Percentiles rank a stretch among this genome's conserved stretches.
These are phyloP conservation scores for Sus cebifrons DNA, from an alignment of 2,797 vertebrate genomes.

Conservation along the genomic window DNA sequence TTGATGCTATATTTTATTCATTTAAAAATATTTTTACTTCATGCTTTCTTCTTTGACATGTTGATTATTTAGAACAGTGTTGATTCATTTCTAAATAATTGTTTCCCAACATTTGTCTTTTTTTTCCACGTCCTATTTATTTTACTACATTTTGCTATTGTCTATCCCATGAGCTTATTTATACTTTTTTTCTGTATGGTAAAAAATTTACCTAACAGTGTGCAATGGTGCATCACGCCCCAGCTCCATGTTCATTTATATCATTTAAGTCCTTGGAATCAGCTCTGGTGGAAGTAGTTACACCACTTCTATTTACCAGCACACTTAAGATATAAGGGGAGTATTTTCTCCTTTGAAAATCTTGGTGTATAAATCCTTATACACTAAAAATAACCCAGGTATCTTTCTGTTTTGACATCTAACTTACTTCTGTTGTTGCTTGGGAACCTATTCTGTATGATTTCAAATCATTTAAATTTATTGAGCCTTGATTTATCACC, in stretches of 20 bases:
- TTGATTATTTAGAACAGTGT: neutral
- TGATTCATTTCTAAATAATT: constrained; percentile 45
- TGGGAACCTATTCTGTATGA: constrained; percentile 12
- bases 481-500: constrained; percentile 43
- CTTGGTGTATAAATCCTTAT: neutral
- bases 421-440: constrained; percentile 13
- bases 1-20: constrained; percentile 39
- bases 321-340: neutral
- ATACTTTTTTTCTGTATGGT: neutral
- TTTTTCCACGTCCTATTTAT: neutral
- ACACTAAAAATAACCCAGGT: neutral
- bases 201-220: neutral
- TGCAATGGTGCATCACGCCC: neutral
- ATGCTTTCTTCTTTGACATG: neutral
- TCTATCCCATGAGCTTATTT: neutral
- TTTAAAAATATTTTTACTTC: constrained; percentile 46
- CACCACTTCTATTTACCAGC: neutral
- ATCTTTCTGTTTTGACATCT: constrained; percentile 14
- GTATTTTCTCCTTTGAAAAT: neutral
- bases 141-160: neutral
- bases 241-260: neutral
- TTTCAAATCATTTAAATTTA: constrained; percentile 53
- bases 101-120: constrained; percentile 20
- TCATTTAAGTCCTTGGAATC: neutral
- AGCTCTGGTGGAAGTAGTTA: neutral